Base-by-base conservation (phyloP, 2,888 invertebrate species). In the Aromia moschata region DNA sequence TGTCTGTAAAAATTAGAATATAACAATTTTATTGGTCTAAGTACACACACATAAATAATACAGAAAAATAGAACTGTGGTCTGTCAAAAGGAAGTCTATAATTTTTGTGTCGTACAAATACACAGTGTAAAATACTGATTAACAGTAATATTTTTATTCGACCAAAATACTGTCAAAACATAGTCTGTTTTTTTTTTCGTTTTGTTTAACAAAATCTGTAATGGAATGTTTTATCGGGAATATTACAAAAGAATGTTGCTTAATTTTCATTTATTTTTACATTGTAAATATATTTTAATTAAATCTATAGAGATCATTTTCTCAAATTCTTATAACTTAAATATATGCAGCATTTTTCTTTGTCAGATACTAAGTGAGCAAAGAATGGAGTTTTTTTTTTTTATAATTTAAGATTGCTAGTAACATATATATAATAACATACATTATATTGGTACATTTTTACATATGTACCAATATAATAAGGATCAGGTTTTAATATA, bases 21-120 rank as follows among this genome's bases (percentile, higher is more conserved):
- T 76, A 77, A 78, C 77, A 78, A 77, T 76, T 75, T 76, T 71
- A 73, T 69, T 76, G 71, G 66, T 74, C 76, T 79, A 79, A 79
- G 78, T 78, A 79, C 79, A 76, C 73, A n/a, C n/a, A 71, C 69
- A 70, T 74, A 74, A 72, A 74, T 70, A 70, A 67, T 64, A 68
- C 62, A 67, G 70, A 72, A 70, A 64, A 63, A 64, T 17, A 38
- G 49, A 68, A 74, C 67, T 69, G 71, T 70, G 70, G 70, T 65
- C 62, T 60, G 68, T 65, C 64, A 60, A 49, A 41, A 64, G 44
- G 53, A 37, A 18, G 18, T 36, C 11, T 25, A 49, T 38, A 9
- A 37, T 49, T 38, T 30, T 37, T 25, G n/a, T n/a, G 20, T 38
- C 15, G 20, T 47, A 37, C n/a, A 31, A 46, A 31, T 47, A 47